Evolutionary conservation across 2,888 invertebrate genomes (phyloP), one percentile per base, ranked within the genome.

Genomic region (Callosobruchus maculatus): DNA sequence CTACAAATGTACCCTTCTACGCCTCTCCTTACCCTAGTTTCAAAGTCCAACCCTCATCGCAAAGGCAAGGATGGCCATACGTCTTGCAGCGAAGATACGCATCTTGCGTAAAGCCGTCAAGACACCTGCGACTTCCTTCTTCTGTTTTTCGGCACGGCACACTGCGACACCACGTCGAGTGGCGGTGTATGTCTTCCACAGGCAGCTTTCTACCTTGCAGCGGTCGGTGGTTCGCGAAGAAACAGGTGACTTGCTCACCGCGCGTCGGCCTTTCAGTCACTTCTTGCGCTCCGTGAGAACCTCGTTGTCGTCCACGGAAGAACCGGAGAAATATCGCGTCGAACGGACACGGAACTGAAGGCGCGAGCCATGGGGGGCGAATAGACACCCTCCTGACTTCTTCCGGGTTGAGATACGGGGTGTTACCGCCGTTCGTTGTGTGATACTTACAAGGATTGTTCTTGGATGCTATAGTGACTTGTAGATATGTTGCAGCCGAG

Each of bases 401-500:
- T 49, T 49, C 49, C 49, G 49, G 26, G 7, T 7, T n/a, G n/a
- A n/a, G 26, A 26, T 7, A 13, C 49, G 49, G 49, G 49, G 49
- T 49, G 49, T 18, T 49, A 9, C n/a, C n/a, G n/a, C n/a, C n/a
- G n/a, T n/a, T n/a, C n/a, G n/a, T 26, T 67, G 67, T 67, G 67
- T 67, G n/a, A n/a, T 67, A 2, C 9, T 20, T 68, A n/a, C n/a
- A n/a, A n/a, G n/a, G n/a, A n/a, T 68, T 18, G 21, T 68, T 68
- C 7, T 68, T 68, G 68, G 68, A 68, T 68, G 21, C 22, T 68
- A 9, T 68, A 21, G 22, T 21, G 68, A 68, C 49, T 49, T 49
- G 22, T 21, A 68, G 21, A 68, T 68, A 68, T 68, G 68, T 68
- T 68, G 68, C 68, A 68, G 68, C 68, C 68, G 68, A 68, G 68